Evolutionary conservation across 2,113 vertebrate species (phyloP).

Genomic region (Noctilio leporinus): DNA sequence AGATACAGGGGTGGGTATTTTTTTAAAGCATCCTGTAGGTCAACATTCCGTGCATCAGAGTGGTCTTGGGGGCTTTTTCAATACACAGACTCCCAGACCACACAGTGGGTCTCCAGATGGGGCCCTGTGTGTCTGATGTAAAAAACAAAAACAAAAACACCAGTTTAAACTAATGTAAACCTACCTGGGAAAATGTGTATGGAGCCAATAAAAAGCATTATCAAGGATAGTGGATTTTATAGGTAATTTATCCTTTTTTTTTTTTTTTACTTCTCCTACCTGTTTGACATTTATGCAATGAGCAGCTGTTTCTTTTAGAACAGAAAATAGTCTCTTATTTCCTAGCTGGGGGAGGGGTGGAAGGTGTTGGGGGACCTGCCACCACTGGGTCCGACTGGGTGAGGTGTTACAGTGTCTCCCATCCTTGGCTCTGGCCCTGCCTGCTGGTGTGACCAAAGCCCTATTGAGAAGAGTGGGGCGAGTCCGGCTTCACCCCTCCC

Average conservation of each 20-base stretch:
- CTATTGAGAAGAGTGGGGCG: not conserved
- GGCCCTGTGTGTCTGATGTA: accelerated
- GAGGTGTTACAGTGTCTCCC: not conserved
- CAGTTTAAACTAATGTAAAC: not conserved
- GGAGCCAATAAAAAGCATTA: not conserved
- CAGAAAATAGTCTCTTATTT: not conserved
- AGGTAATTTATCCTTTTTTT: not conserved
- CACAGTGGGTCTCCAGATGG: no score
- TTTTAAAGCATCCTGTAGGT: not conserved
- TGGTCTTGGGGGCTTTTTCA: no score
- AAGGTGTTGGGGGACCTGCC: accelerated
- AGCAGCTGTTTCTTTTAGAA: not conserved
- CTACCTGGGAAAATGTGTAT: not conserved
- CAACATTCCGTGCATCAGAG: not conserved
- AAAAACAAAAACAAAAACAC: no score
- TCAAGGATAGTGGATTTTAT: not conserved
- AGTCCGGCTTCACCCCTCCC: no score
- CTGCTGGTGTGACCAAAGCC: no score
- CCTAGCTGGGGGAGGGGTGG: not conserved
- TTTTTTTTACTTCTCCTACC: not conserved
- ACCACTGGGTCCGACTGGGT: accelerated
- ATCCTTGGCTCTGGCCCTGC: not conserved
- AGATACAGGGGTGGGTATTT: not conserved
- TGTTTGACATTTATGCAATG: not conserved
- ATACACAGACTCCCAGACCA: not conserved